phyloP scores from a whole-genome alignment of 2,888 invertebrate genomes.

The Salpingus planirostris region DNA sequence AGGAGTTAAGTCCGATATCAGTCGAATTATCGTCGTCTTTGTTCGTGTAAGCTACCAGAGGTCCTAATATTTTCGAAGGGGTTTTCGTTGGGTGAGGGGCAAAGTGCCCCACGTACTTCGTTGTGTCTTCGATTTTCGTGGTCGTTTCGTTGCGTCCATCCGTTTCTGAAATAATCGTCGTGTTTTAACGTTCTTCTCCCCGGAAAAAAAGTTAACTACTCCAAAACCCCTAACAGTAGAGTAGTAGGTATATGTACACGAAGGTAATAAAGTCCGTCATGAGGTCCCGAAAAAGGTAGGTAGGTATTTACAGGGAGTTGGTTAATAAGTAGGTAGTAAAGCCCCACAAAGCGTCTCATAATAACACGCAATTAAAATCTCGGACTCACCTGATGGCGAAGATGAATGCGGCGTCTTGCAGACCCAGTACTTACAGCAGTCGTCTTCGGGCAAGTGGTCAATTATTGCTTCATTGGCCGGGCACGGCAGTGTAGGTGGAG shows the following conservation, averaged over 20 bases:
- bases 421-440: constrained; percentile 81
- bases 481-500: constrained; percentile 68
- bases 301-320: constrained; percentile 19
- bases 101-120: constrained; percentile 18
- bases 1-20: too few relatives aligned
- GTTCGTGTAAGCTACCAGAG: constrained; percentile 34
- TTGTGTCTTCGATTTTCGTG: too few relatives aligned
- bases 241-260: too few relatives aligned
- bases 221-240: constrained; percentile 9
- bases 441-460: constrained; percentile 60
- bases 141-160: constrained; percentile 17
- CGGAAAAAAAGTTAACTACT: constrained; percentile 6
- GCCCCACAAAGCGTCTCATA: constrained; percentile 12
- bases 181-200: constrained; percentile 17
- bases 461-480: constrained; percentile 58
- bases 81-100: constrained; percentile 21
- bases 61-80: constrained; percentile 36
- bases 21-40: constrained; percentile 18
- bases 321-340: constrained; percentile 15
- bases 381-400: constrained; percentile 13
- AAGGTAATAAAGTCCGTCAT: too few relatives aligned
- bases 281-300: too few relatives aligned
- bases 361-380: constrained; percentile 6
- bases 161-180: constrained; percentile 30
- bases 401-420: constrained; percentile 30